Base-by-base conservation (phyloP, 2,113 vertebrate genomes). In the Otocyon megalotis region DNA sequence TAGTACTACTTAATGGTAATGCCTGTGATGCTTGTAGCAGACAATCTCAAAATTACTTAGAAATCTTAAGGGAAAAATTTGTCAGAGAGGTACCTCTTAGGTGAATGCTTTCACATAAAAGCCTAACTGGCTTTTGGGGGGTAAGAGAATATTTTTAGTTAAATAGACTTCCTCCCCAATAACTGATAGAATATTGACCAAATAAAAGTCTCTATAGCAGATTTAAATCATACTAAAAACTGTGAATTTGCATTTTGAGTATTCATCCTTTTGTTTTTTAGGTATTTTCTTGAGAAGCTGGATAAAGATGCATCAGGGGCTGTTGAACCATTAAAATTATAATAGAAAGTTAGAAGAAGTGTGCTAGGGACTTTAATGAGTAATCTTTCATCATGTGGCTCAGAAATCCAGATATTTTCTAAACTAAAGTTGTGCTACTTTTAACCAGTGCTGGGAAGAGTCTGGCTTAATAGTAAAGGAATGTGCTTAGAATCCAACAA, bases 81-180 rank as follows among this genome's bases (percentile, higher is more conserved):
- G 50, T 85, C 80, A 84, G 74, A 81, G 48, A 72, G 56, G n/a
- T 50, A 62, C 0, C 24, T 82, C 93, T 79, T n/a, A 79, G 62
- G 32, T 83, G 16, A 91, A 88, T 32, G 53, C 2, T 82, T 93
- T 96, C 56, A 53, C 67, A 60, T n/a, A 83, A 90, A 96, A 90
- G 24, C 0, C 5, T 54, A 24, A 65, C 22, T 65, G 7, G 22
- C 26, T 88, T 80, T 65, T 62, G 12, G 60, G 30, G 28, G 56
- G 16, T 80, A 69, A 94, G 12, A 90, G 50, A 82, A 88, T 7
- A 84, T 43, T 26, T 93, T 94, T 85, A 94, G 30, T 83, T 90
- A 79, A 86, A 88, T 8, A 60, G 69, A 95, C 35, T 90, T 96
- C 22, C 10, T 79, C 69, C 20, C 20, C 24, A 67, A 15, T 83